Conservation (phyloP, 2,113 vertebrate genomes). For the Scolopax mira region DNA sequence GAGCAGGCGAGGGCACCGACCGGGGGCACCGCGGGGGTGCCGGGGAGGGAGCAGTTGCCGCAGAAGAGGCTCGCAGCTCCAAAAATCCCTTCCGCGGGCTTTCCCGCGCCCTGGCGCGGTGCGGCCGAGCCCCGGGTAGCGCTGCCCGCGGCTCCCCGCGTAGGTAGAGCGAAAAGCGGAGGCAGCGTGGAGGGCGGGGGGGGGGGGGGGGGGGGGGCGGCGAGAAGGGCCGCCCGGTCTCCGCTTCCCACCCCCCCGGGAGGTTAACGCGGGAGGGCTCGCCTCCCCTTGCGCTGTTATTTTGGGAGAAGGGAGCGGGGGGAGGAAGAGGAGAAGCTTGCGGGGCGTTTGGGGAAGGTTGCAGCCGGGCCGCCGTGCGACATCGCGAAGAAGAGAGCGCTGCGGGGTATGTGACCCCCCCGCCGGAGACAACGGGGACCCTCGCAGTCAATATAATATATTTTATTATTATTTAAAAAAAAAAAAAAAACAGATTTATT, state of each 20-base stretch:
- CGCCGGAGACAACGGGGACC: background rate
- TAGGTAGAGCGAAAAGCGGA: background rate
- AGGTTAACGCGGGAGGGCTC: background rate
- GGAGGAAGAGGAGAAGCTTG: background rate
- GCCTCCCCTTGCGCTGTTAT: background rate
- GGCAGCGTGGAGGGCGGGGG: background rate
- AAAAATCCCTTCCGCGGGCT: conserved; percentile 33
- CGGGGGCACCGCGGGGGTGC: background rate
- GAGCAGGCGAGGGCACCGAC: background rate
- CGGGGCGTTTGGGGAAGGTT: background rate
- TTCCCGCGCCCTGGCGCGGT: background rate
- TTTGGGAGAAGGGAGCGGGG: background rate
- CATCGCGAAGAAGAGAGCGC: background rate
- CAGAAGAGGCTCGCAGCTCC: background rate
- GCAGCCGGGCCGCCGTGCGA: background rate
- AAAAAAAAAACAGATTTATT: no score
- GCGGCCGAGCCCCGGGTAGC: background rate
- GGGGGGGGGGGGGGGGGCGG: background rate
- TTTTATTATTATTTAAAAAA: no score
- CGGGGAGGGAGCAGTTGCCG: no score
- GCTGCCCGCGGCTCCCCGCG: background rate
- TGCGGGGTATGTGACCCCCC: background rate
- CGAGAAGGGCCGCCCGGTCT: no score
- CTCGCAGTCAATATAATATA: background rate
- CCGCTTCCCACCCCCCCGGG: background rate